Base-by-base conservation (phyloP, 2,797 vertebrate genomes). In the Phalanger gymnotis region DNA sequence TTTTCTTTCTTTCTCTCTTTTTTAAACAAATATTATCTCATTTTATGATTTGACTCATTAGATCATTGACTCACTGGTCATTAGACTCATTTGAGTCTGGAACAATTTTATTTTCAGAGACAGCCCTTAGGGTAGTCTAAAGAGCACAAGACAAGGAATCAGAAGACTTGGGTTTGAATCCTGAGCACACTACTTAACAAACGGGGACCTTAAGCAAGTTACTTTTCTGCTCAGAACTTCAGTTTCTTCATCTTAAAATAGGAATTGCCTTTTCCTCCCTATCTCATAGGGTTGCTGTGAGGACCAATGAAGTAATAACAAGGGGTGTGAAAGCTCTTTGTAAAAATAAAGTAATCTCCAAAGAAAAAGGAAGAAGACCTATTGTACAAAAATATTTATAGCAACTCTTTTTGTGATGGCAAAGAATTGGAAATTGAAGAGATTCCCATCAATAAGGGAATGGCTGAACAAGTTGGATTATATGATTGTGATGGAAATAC, bases 211-310 rank as follows among this genome's bases (percentile, higher is more conserved):
- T 47, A 56, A 81, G 55, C n/a, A 92, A 90, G 56, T 55, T 34
- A 19, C 90, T 94, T n/a, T 30, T 30, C 53, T 89, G 94, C 54
- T 94, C 94, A 94, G 73, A 95, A 87, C 53, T 90, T 53, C 54
- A 47, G 27, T 57, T 95, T 93, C 22, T 22, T 66, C 66, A 14
- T 30, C n/a, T 27, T 92, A 90, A 92, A 81, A 92, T 47, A 54
- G 91, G 53, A 92, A 95, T 87, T 51, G 40, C 7, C 9, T 47
- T 81, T 81, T 47, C 9, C 19, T 47, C 40, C 40, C 73, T 47
- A 22, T 73, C 34, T 81, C 40, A 11, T 11, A 27, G 10, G 40
- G 40, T 12, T 87, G 22, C 25, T 51, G 25, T 51, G 40, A 87
- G 73, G 10, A 47, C 73, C 40, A 87, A 51, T 51, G 40, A 27